Percentiles rank a stretch among this genome's conserved stretches.
These are phyloP conservation scores for Xenus cinereus DNA, from an alignment of 2,113 vertebrate genomes.

Conservation along the genomic window DNA sequence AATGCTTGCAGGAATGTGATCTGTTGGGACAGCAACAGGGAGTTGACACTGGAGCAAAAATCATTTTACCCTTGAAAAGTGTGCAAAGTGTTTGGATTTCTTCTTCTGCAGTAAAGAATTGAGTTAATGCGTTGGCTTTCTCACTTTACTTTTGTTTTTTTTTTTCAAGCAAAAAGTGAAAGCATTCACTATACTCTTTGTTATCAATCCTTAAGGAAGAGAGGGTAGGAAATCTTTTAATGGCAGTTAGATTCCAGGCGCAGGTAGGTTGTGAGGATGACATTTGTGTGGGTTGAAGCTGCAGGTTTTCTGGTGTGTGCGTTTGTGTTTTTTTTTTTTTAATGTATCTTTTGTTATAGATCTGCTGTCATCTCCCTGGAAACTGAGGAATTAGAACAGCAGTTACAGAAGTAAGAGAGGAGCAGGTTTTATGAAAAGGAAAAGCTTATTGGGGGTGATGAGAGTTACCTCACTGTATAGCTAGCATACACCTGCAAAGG, in stretches of 20 bases:
- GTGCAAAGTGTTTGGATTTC: background rate
- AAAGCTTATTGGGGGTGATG: background rate
- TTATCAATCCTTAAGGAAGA: background rate
- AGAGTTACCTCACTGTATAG: background rate
- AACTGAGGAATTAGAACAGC: background rate
- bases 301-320: background rate
- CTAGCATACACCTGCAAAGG: background rate
- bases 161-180: background rate
- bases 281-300: background rate
- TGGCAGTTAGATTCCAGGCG: background rate
- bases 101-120: background rate
- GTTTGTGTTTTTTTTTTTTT: background rate
- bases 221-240: background rate
- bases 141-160: background rate
- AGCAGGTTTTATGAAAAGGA: background rate
- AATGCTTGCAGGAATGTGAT: background rate
- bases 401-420: background rate
- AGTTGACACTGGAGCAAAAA: background rate
- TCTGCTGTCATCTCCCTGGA: slow-evolving; percentile 36
- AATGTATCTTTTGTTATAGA: background rate
- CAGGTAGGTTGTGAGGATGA: background rate
- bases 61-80: background rate
- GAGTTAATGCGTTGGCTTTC: background rate
- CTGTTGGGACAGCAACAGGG: background rate
- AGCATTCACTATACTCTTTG: background rate